phyloP scores from a whole-genome alignment of 2,113 vertebrate species.

The Pseudorasbora parva region DNA sequence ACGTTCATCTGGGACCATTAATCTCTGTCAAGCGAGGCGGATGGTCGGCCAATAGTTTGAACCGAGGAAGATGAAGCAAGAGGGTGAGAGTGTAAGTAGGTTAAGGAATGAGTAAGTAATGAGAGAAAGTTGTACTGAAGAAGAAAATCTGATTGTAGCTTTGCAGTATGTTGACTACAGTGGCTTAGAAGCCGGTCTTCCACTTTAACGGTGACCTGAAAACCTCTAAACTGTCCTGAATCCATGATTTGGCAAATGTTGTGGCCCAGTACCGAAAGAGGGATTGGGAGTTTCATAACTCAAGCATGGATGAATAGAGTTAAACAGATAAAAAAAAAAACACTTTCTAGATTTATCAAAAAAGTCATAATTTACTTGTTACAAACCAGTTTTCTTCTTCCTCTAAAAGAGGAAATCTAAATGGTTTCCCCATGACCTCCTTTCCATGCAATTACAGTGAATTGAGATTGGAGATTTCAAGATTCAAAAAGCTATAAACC shows the following conservation, averaged over 20 bases:
- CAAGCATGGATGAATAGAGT: background rate
- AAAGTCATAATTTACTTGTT: too few relatives aligned
- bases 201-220: slow-evolving; percentile 18
- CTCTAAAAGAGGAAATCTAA: too few relatives aligned
- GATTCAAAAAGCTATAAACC: too few relatives aligned
- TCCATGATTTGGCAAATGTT: slow-evolving; percentile 6
- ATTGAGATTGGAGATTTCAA: too few relatives aligned
- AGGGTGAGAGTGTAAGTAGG: slow-evolving; percentile 16
- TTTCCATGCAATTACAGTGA: too few relatives aligned
- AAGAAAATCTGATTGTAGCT: slow-evolving; percentile 10
- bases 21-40: slow-evolving; percentile 54
- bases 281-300: slow-evolving; percentile 2
- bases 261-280: slow-evolving; percentile 10
- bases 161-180: slow-evolving; percentile 17
- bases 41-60: slow-evolving; percentile 8
- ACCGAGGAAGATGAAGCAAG: background rate
- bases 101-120: slow-evolving; percentile 19
- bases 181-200: slow-evolving; percentile 26
- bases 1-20: slow-evolving; percentile 60
- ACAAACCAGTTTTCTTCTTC: too few relatives aligned
- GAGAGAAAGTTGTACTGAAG: slow-evolving; percentile 2
- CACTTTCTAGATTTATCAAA: background rate
- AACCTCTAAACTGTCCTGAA: slow-evolving; percentile 38
- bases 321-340: background rate
- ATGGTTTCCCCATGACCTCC: too few relatives aligned